Evolutionary conservation across 2,888 invertebrate genomes (phyloP).

Genomic region (Dascillus cervinus): DNA sequence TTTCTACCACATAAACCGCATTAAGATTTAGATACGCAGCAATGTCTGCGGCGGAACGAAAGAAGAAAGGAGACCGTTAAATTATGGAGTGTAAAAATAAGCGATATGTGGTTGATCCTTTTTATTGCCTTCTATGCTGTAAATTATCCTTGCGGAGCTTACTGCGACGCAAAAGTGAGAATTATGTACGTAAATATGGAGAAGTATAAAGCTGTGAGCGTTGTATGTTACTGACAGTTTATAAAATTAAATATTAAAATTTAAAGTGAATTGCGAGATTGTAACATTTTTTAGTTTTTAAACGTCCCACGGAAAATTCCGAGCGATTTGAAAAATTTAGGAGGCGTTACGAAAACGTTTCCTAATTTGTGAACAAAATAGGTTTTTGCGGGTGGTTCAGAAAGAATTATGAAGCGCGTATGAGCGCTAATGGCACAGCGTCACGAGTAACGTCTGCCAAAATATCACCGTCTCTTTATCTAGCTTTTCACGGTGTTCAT

Average conservation of each 20-base stretch:
- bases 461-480: slow-evolving; percentile 19
- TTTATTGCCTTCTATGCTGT: slow-evolving; percentile 33
- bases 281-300: too few species aligned
- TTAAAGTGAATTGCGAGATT: too few species aligned
- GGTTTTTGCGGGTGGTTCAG: too few species aligned
- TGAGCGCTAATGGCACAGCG: slow-evolving; percentile 19
- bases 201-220: slow-evolving; percentile 6
- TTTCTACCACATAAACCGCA: slow-evolving; percentile 37
- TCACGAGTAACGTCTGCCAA: slow-evolving; percentile 19
- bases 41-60: slow-evolving; percentile 22
- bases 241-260: too few species aligned
- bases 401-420: slow-evolving; percentile 17
- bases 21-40: slow-evolving; percentile 33
- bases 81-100: slow-evolving; percentile 40
- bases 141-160: slow-evolving; percentile 33
- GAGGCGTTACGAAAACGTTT: too few species aligned
- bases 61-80: slow-evolving; percentile 32
- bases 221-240: too few species aligned
- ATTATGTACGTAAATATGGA: slow-evolving; percentile 19
- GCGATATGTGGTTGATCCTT: slow-evolving; percentile 40
- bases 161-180: too few species aligned
- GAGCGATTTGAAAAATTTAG: too few species aligned
- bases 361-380: too few species aligned
- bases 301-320: too few species aligned
- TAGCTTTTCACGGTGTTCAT: slow-evolving; percentile 12